Conservation (phyloP, 2,888 invertebrate species). For the Lagria hirta region DNA sequence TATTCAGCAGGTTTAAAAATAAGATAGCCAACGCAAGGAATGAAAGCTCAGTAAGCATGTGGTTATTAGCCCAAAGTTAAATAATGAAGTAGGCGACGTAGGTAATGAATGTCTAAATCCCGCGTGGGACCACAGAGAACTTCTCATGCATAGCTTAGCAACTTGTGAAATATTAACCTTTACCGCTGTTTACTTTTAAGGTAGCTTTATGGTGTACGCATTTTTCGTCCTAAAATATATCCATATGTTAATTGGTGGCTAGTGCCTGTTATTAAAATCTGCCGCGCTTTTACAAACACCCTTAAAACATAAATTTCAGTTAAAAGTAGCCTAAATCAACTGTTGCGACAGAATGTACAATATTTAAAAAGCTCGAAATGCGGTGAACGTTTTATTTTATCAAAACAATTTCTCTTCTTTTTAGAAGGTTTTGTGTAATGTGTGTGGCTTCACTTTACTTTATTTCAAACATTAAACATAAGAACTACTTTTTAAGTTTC, state of each 20-base stretch:
- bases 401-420: no score
- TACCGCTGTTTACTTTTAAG: conserved; percentile 29
- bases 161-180: conserved; percentile 29
- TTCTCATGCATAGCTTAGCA: conserved; percentile 35
- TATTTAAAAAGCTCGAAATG: no score
- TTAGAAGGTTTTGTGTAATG: no score
- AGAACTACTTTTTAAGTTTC: no score
- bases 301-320: no score
- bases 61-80: conserved; percentile 36
- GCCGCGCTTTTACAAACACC: background rate
- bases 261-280: background rate
- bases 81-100: conserved; percentile 36
- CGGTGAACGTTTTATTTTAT: no score
- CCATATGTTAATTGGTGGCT: background rate
- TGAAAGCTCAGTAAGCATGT: conserved; percentile 30
- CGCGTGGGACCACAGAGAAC: conserved; percentile 31
- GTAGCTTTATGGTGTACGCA: no score
- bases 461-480: no score
- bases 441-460: no score
- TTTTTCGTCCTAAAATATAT: no score
- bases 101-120: conserved; percentile 35
- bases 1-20: conserved; percentile 17
- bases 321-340: no score
- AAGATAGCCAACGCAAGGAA: conserved; percentile 14
- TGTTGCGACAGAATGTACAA: no score